phyloP scores from a whole-genome alignment of 2,888 invertebrate genomes.

The Bombyx huttoni region DNA sequence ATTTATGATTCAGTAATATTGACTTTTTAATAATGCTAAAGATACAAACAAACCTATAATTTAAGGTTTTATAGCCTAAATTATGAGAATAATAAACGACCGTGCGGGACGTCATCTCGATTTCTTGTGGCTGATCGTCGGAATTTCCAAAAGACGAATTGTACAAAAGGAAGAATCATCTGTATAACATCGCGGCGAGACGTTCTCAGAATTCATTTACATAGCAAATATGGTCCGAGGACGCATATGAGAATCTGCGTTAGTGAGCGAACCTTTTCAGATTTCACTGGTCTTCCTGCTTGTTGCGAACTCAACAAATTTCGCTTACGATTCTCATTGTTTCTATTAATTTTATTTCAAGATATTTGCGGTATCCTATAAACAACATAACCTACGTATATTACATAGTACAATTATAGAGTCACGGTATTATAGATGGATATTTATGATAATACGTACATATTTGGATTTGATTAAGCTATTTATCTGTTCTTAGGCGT shows the following conservation, averaged over 20 bases:
- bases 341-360: no score
- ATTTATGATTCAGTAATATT: neutral
- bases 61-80: no score
- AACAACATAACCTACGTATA: no score
- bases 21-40: neutral
- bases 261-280: neutral
- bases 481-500: no score
- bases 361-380: no score
- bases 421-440: no score
- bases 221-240: constrained; percentile 28
- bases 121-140: constrained; percentile 10
- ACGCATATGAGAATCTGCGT: neutral
- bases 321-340: no score
- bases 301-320: neutral
- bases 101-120: constrained; percentile 4
- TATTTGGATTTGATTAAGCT: no score
- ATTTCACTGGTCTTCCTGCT: neutral
- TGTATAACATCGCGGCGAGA: constrained; percentile 23
- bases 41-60: no score
- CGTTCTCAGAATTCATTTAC: constrained; percentile 57
- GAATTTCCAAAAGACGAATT: constrained; percentile 41
- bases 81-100: neutral
- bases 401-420: no score
- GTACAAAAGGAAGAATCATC: constrained; percentile 36
- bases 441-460: no score